These are phyloP conservation scores for Julus scanicus DNA, from an alignment of 2,888 invertebrate species.

Conservation along the genomic window DNA sequence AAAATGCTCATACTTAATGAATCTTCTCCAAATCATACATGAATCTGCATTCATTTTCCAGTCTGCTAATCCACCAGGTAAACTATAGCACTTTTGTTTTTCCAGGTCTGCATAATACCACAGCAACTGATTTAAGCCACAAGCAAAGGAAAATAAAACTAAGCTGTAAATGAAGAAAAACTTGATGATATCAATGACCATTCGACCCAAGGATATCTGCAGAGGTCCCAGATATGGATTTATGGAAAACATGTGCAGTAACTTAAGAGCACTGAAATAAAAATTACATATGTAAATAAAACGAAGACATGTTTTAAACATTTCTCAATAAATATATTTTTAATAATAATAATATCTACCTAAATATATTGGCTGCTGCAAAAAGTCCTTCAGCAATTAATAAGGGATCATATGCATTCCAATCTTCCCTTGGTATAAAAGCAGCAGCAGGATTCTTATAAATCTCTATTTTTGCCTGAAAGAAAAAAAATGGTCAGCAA, in stretches of 20 bases:
- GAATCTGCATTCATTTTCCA: slow-evolving; percentile 81
- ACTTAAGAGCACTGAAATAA: slow-evolving; percentile 86
- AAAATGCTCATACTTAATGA: slow-evolving; percentile 75
- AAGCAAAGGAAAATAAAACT: slow-evolving; percentile 91
- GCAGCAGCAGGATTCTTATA: slow-evolving; percentile 68
- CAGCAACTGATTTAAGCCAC: slow-evolving; percentile 75
- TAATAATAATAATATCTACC: slow-evolving; percentile 67
- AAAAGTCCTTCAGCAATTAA: slow-evolving; percentile 92
- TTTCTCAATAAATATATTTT: neutral
- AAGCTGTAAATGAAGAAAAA: slow-evolving; percentile 90
- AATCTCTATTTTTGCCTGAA: neutral
- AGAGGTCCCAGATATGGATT: slow-evolving; percentile 92
- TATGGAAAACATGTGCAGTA: slow-evolving; percentile 91
- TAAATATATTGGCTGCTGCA: slow-evolving; percentile 94
- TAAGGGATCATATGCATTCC: slow-evolving; percentile 94
- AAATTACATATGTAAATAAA: slow-evolving; percentile 31
- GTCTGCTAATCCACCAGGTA: slow-evolving; percentile 78
- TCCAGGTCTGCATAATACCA: slow-evolving; percentile 77
- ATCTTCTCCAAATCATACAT: slow-evolving; percentile 87
- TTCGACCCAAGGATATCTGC: slow-evolving; percentile 87
- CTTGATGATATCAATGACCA: slow-evolving; percentile 81
- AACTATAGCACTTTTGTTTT: slow-evolving; percentile 79
- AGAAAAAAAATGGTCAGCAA: too few relatives aligned
- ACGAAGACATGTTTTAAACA: neutral
- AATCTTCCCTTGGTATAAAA: slow-evolving; percentile 82